phyloP scores from a whole-genome alignment of 2,888 invertebrate species.

The Eilema caniola region DNA sequence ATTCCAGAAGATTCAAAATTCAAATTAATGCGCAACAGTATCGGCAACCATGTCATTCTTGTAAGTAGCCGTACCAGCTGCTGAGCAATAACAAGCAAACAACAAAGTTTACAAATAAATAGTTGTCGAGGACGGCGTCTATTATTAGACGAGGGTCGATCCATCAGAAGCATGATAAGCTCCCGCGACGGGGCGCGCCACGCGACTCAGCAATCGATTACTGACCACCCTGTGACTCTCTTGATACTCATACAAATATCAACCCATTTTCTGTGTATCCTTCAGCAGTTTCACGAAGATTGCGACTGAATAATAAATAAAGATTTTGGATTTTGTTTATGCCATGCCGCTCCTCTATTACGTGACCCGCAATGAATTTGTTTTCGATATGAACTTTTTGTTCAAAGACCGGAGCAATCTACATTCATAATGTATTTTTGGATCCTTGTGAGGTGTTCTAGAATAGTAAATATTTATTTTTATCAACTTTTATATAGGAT shows the following conservation, averaged over 20 bases:
- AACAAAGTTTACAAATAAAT: conserved; percentile 38
- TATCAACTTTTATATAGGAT: not conserved
- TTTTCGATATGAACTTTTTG: conserved; percentile 32
- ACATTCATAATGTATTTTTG: not conserved
- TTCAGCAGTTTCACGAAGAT: conserved; percentile 49
- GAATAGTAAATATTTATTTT: not conserved
- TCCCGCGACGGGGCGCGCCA: conserved; percentile 67
- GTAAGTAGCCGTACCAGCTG: not conserved
- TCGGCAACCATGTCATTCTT: not conserved
- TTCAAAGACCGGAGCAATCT: conserved; percentile 18
- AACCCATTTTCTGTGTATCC: conserved; percentile 50
- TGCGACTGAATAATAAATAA: conserved; percentile 45
- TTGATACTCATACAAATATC: conserved; percentile 53
- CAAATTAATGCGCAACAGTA: no score
- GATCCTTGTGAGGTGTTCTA: not conserved
- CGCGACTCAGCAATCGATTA: conserved; percentile 65
- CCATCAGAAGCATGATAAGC: conserved; percentile 67
- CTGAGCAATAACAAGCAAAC: conserved; percentile 34
- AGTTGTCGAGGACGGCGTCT: conserved; percentile 59
- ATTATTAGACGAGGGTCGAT: conserved; percentile 79
- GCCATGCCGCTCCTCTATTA: conserved; percentile 21
- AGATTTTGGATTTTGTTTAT: conserved; percentile 37
- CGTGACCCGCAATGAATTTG: conserved; percentile 33
- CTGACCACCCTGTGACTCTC: conserved; percentile 55
- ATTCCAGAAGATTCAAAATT: no score